Evolutionary conservation across 1,140 invertebrate genomes (phyloP).

Genomic region (Ylistrum balloti): DNA sequence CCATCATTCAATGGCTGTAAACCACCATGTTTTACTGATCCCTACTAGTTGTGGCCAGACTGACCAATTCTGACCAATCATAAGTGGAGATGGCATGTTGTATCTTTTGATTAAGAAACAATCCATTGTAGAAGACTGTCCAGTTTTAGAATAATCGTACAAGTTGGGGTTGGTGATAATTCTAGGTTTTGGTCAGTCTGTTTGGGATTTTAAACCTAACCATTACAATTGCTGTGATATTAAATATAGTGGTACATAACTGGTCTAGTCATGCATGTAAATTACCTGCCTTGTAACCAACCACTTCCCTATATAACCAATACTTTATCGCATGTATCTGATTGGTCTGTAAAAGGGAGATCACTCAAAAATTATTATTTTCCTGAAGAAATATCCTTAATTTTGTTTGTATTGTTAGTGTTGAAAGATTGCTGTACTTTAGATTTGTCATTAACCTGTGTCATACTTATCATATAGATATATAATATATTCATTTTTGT

Average conservation of each 20-base stretch:
- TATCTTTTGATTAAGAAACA: neutral
- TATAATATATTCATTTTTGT: no score
- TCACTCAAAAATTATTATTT: neutral
- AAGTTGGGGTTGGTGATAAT: neutral
- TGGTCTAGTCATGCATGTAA: slow-evolving; percentile 8
- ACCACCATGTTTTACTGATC: slow-evolving; percentile 26
- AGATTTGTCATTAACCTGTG: neutral
- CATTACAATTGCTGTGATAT: neutral
- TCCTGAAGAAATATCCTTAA: neutral
- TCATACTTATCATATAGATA: neutral
- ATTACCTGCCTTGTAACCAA: neutral
- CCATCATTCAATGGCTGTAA: slow-evolving; percentile 45
- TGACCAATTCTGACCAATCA: slow-evolving; percentile 25
- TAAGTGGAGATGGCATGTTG: neutral
- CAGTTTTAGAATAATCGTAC: neutral
- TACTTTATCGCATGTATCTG: neutral
- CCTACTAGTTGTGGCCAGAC: slow-evolving; percentile 10
- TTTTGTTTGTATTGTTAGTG: neutral
- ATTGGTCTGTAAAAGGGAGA: no score
- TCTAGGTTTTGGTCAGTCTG: neutral
- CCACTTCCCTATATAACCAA: neutral
- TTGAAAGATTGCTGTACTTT: neutral
- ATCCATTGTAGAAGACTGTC: neutral
- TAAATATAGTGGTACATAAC: slow-evolving; percentile 13
- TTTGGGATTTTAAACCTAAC: neutral